Conservation (phyloP, 1,140 invertebrate genomes). For the Bradysia coprophila region DNA sequence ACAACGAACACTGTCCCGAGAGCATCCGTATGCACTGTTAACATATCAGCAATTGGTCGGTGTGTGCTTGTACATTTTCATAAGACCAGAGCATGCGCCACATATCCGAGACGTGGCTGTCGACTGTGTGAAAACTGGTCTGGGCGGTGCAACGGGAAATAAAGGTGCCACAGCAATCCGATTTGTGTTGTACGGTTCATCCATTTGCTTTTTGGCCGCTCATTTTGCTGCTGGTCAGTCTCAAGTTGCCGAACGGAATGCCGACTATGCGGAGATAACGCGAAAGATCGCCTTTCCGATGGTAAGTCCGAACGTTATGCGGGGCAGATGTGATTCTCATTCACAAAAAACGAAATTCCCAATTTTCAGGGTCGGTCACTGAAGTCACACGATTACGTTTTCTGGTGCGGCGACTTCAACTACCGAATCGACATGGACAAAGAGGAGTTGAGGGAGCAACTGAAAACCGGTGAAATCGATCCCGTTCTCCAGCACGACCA, state of each 20-base stretch:
- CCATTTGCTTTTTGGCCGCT: slow-evolving; percentile 93
- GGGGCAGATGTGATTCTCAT: not conserved
- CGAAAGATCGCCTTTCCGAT: slow-evolving; percentile 86
- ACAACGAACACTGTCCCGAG: slow-evolving; percentile 70
- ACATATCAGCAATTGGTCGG: slow-evolving; percentile 96
- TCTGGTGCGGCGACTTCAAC: slow-evolving; percentile 99
- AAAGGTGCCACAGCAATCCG: slow-evolving; percentile 95
- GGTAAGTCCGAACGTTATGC: no score
- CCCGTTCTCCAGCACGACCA: slow-evolving; percentile 79
- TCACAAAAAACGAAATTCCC: not conserved
- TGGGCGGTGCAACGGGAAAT: slow-evolving; percentile 89
- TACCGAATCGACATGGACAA: slow-evolving; percentile 93
- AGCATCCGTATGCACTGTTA: slow-evolving; percentile 77
- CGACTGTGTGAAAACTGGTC: slow-evolving; percentile 92
- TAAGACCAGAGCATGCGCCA: slow-evolving; percentile 69
- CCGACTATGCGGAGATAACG: slow-evolving; percentile 90
- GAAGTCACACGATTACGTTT: slow-evolving; percentile 93
- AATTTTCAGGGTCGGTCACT: slow-evolving; percentile 55
- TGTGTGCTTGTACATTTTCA: slow-evolving; percentile 91
- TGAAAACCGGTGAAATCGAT: slow-evolving; percentile 58
- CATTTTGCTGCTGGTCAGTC: slow-evolving; percentile 98
- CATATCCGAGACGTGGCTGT: slow-evolving; percentile 82
- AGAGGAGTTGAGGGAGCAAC: slow-evolving; percentile 78
- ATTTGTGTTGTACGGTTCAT: slow-evolving; percentile 79
- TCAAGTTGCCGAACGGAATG: slow-evolving; percentile 88